Base-by-base conservation (phyloP, 2,888 invertebrate genomes). In the Erpobdella octoculata region DNA sequence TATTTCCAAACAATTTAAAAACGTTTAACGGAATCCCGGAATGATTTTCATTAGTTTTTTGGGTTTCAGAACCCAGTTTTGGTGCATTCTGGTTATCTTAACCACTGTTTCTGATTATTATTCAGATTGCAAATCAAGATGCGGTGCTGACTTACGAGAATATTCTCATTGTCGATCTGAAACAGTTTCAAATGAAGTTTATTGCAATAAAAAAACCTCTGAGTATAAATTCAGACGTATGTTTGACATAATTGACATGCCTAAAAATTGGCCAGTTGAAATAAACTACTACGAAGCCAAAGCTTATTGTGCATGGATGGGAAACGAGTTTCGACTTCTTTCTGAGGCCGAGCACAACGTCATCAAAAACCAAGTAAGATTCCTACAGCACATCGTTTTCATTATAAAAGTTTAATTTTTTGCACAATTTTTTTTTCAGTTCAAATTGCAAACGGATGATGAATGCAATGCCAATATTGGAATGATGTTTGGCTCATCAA, bases 261-360 rank as follows among this genome's bases (percentile, higher is more conserved):
- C 81, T 0, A 73, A 75, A 77, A 77, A 81, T 70, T 82, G 81
- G 81, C 82, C 82, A 15, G 82, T 79, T 1, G 81, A 81, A 48
- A 79, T 79, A 5, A 82, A 81, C 74, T 81, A 80, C 75, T 81
- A 81, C 71, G 82, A 82, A 71, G 82, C 81, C 9, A 79, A 79
- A 64, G 82, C 82, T 0, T 82, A 76, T 75, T 82, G 81, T 75
- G 72, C 74, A 0, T 82, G 82, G 82, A 80, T 78, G 70, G 81
- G 82, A 1, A 76, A 75, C 12, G 78, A 76, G n/a, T 82, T 76
- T 73, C 77, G 82, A 33, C 75, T 82, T 28, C 78, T 79, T 0
- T 75, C 77, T 2, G 82, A 82, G 73, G 81, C 81, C 12, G 82
- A 82, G 70, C 79, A 79, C 67, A 76, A 79, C 70, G 77, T 78